phyloP scores from a whole-genome alignment of 2,888 invertebrate genomes.

The Urechis unicinctus region DNA sequence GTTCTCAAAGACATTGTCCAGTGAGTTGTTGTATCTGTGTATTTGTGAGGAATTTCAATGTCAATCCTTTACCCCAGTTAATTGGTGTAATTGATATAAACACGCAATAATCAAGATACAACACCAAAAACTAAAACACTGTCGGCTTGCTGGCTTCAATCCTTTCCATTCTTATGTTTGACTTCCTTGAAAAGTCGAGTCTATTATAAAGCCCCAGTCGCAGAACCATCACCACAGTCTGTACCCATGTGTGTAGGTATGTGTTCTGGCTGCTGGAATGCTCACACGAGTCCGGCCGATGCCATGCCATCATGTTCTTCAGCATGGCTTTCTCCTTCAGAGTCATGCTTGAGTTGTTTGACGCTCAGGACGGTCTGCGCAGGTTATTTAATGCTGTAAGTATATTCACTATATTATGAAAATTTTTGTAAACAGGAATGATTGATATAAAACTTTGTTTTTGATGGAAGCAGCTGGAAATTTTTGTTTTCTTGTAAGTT shows the following conservation, averaged over 20 bases:
- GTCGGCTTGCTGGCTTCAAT: not conserved
- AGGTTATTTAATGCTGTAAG: conserved; percentile 85
- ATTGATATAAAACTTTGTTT: too few relatives aligned
- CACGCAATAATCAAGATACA: too few relatives aligned
- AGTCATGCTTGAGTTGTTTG: conserved; percentile 89
- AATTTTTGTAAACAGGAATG: too few relatives aligned
- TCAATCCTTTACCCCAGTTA: too few relatives aligned
- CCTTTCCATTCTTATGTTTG: not conserved
- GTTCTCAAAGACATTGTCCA: conserved; percentile 72
- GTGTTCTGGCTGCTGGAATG: conserved; percentile 92
- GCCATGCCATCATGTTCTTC: conserved; percentile 98
- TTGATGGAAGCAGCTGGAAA: too few relatives aligned
- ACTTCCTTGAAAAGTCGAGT: too few relatives aligned
- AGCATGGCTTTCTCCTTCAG: conserved; percentile 88
- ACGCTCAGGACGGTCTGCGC: conserved; percentile 85
- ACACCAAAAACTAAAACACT: too few relatives aligned
- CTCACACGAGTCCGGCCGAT: conserved; percentile 94
- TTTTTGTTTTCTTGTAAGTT: too few relatives aligned
- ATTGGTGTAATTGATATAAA: too few relatives aligned
- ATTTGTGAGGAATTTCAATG: not conserved
- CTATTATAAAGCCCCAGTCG: not conserved
- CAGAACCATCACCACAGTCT: not conserved
- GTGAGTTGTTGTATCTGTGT: conserved; percentile 45
- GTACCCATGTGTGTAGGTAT: conserved; percentile 59
- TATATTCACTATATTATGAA: conserved; percentile 1